These are phyloP conservation scores for Fukomys damarensis DNA, from an alignment of 2,113 vertebrate genomes.

Conservation along the genomic window DNA sequence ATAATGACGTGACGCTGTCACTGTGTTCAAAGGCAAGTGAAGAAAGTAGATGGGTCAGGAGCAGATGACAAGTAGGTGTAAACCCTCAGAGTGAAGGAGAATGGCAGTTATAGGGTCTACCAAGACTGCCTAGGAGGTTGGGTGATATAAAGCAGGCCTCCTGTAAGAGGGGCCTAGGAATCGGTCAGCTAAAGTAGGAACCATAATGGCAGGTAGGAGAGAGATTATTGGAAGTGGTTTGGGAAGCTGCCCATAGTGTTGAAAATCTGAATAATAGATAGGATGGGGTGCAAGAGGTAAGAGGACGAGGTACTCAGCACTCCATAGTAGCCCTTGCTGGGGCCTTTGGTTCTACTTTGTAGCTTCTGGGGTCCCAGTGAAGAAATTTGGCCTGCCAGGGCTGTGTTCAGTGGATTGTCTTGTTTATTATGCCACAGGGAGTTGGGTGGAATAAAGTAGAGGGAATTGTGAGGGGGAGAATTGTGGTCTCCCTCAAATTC, in stretches of 20 bases:
- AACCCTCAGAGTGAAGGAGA: background rate
- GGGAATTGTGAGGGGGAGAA: background rate
- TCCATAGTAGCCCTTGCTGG: accelerated
- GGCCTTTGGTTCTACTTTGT: too few species aligned
- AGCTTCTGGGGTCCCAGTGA: background rate
- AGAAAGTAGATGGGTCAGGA: background rate
- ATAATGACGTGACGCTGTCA: accelerated
- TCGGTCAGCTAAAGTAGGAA: background rate
- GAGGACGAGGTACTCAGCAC: background rate
- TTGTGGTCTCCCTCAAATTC: background rate
- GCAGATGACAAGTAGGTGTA: too few species aligned
- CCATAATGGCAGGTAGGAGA: accelerated
- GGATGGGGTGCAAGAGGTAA: background rate
- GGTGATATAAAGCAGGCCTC: background rate
- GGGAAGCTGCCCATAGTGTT: background rate
- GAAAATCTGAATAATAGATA: too few species aligned
- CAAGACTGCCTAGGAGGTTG: background rate
- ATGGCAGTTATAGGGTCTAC: accelerated
- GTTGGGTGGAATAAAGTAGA: background rate
- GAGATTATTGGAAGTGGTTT: background rate
- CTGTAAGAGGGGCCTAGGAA: background rate
- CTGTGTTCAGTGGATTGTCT: accelerated
- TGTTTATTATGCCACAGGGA: background rate
- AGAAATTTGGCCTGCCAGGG: background rate
- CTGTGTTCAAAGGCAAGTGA: background rate